Base-by-base conservation (phyloP, 2,113 vertebrate genomes). In the Junco hyemalis region DNA sequence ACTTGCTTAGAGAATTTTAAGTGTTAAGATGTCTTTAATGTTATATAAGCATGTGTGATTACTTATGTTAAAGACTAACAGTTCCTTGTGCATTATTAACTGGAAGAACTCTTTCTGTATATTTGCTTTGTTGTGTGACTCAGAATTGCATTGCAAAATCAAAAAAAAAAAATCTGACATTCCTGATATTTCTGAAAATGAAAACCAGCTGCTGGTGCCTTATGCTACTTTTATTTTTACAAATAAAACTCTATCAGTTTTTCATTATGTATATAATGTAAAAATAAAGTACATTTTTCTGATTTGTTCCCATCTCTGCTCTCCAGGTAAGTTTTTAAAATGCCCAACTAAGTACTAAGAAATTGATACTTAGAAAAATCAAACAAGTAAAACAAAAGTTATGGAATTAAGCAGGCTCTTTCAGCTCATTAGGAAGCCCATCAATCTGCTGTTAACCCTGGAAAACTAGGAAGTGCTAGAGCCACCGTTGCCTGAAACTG, bases 111-210 rank as follows among this genome's bases (percentile, higher is more conserved):
- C 40, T 86, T 76, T 79, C 25, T 88, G 21, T 47, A 5, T 69
- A 36, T 82, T 25, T 60, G 25, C 36, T 87, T 90, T 88, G 59
- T 85, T 68, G 12, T 50, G 42, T 93, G 88, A 90, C 59, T 85
- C 63, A 90, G 71, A 86, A 72, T 44, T 69, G 42, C 54, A 61
- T 80, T 77, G 70, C 86, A 86, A 86, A 95, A 72, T 84, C 4
- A 26, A 66, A 29, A 47, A 36, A 88, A 54, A 42, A 69, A 65
- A 73, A 29, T 33, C 9, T 54, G 33, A 56, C 38, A 26, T 86
- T 92, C 47, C 35, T 81, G 29, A 47, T 89, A 66, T 48, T 74
- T 89, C 33, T 51, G 54, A 89, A 84, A 93, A 90, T 94, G 4
- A 68, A 69, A 85, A 91, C 15, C 84, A 91, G 36, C 48, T 92